Evolutionary conservation across 2,888 invertebrate genomes (phyloP), one percentile per base, ranked within the genome.

Genomic region (Thymelicus sylvestris): DNA sequence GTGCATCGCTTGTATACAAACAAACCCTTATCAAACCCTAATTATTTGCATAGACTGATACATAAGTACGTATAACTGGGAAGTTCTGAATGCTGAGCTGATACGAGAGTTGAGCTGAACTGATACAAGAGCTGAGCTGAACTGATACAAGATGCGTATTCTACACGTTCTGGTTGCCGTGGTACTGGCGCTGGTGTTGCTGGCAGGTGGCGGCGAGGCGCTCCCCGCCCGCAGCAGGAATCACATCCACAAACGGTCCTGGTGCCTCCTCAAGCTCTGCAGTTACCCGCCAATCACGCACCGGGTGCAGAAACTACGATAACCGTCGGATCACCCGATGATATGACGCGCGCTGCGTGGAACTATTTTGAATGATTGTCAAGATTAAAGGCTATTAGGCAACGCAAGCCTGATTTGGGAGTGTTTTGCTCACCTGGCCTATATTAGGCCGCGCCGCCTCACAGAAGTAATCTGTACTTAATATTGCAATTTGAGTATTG

Each of bases 391-490:
- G 15, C n/a, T n/a, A 15, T 15, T 50, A 50, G 6, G 50, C n/a
- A 6, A 52, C 6, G 12, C 6, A 24, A 65, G 39, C 12, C 38
- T 39, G 15, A 52, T 57, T 59, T 72, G 38, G 74, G 79, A 81
- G 80, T 76, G 74, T 74, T 67, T 83, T 79, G 71, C 44, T 57
- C 47, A 63, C 59, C 73, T 75, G 78, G 81, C 88, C 91, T 90
- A 88, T 76, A 86, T 86, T 88, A 89, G 89, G 89, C 80, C 78
- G 8, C 88, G 8, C 88, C 84, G 89, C 90, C 88, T 90, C 83
- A 75, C 82, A 87, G 82, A 87, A 86, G 84, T 85, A 81, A 83
- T 85, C 81, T 87, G 88, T 90, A 90, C 84, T 88, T 90, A 87
- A 86, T 77, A 71, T 73, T 80, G 79, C 76, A 81, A 81, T 72